phyloP scores from a whole-genome alignment of 2,888 invertebrate genomes.

The Atrina japonica region DNA sequence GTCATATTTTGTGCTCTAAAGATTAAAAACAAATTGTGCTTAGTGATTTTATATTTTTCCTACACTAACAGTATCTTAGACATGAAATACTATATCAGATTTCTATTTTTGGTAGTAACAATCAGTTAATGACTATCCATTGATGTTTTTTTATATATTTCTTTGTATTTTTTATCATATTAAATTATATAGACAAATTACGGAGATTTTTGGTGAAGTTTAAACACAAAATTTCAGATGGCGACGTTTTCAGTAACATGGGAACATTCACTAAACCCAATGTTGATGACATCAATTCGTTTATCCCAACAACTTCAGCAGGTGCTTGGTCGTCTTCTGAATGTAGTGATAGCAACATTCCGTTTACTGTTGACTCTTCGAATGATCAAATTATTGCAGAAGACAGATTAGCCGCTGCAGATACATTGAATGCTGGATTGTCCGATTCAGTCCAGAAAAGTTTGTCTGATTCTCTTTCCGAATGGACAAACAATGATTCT shows the following conservation, averaged over 20 bases:
- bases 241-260: conserved; percentile 53
- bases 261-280: conserved; percentile 46
- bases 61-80: too few species aligned
- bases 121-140: too few species aligned
- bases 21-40: too few species aligned
- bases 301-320: conserved; percentile 3
- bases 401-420: too few species aligned
- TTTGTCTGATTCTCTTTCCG: background rate
- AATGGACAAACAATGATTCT: conserved; percentile 19
- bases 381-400: background rate
- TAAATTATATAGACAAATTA: too few species aligned
- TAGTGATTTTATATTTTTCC: too few species aligned
- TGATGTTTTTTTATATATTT: too few species aligned
- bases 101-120: too few species aligned
- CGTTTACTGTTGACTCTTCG: background rate
- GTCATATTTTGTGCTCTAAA: too few species aligned
- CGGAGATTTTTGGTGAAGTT: background rate
- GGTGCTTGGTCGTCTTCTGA: background rate
- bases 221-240: conserved; percentile 12
- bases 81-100: too few species aligned
- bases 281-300: conserved; percentile 3
- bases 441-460: background rate
- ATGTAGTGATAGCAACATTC: background rate
- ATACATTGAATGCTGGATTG: background rate
- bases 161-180: too few species aligned